These are phyloP conservation scores for Callopanchax toddi DNA, from an alignment of 2,113 vertebrate genomes.

Conservation along the genomic window DNA sequence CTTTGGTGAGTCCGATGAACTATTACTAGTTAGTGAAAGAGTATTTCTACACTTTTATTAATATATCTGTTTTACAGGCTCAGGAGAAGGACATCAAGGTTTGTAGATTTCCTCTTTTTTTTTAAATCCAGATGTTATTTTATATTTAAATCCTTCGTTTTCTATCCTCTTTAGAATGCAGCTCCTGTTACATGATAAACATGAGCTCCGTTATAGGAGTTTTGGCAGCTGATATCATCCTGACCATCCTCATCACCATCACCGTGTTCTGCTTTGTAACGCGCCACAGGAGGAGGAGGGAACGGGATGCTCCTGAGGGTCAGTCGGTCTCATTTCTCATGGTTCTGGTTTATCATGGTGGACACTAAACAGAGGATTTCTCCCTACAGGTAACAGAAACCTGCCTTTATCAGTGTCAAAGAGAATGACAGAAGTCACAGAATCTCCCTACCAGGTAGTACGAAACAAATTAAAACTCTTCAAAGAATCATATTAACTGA, in stretches of 20 bases:
- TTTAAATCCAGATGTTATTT: background rate
- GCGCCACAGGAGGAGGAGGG: conserved; percentile 54
- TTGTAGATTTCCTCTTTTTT: background rate
- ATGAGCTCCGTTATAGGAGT: conserved; percentile 67
- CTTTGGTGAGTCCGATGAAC: conserved; percentile 64
- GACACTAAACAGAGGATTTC: background rate
- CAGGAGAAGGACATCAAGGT: conserved; percentile 70
- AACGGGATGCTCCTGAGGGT: conserved; percentile 50
- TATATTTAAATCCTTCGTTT: background rate
- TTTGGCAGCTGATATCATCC: conserved; percentile 73
- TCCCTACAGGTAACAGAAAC: conserved; percentile 43
- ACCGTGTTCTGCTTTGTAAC: conserved; percentile 73
- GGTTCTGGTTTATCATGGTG: background rate
- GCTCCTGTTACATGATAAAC: conserved; percentile 73
- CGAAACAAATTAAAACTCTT: no score
- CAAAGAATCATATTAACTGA: background rate
- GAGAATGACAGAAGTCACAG: conserved; percentile 68
- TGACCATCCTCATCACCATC: conserved; percentile 76
- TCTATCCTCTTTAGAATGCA: conserved; percentile 66
- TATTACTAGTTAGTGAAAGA: background rate
- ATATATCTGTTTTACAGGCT: conserved; percentile 59
- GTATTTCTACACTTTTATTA: no score
- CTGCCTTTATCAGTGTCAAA: conserved; percentile 35
- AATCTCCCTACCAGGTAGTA: conserved; percentile 82
- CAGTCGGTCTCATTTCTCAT: conserved; percentile 17